Base-by-base conservation (phyloP, 2,113 vertebrate species). In the Leucoraja erinaceus region DNA sequence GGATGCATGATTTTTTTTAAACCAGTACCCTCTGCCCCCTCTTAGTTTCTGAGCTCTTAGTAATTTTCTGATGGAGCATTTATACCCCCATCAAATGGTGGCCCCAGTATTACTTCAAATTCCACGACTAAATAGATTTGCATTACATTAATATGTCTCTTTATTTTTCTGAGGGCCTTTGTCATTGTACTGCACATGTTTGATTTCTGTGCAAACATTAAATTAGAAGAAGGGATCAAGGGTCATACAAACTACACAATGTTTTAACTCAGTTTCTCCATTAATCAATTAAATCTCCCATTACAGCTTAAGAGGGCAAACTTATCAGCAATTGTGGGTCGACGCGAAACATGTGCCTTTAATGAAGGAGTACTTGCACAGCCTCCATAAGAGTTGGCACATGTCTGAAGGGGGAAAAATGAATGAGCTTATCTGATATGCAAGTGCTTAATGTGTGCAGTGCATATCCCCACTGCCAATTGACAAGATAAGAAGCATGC, bases 191-290 rank as follows among this genome's bases (percentile, higher is more conserved):
- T 12, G 14, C 59, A 59, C 7, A 59, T 63, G 83, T 88, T 18
- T 63, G 61, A 88, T 63, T 88, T 66, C 83, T 88, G 11, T 8
- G n/a, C 83, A 88, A 88, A 31, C 59, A 88, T 88, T 63, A 88
- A 63, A 63, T 31, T 88, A 31, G 59, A n/a, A 88, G 28, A 88
- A 88, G 38, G 63, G 61, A n/a, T 63, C 3, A 28, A 88, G 59
- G 83, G 81, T 86, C 81, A 86, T 12, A 59, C 22, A 86, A 86
- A n/a, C 28, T 86, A 7, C 54, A 28, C 28, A 56, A 61, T 28
- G 12, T 88, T 66, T 56, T 84, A 25, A 63, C 31, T 63, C 81
- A 61, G 81, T 88, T 63, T 63, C 83, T 31, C 28, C 83, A 63
- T 86, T 66, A 88, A 88, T 88, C 83, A 88, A 31, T 88, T 63